Base-by-base conservation (phyloP, 2,888 invertebrate species). In the Apoderus coryli region DNA sequence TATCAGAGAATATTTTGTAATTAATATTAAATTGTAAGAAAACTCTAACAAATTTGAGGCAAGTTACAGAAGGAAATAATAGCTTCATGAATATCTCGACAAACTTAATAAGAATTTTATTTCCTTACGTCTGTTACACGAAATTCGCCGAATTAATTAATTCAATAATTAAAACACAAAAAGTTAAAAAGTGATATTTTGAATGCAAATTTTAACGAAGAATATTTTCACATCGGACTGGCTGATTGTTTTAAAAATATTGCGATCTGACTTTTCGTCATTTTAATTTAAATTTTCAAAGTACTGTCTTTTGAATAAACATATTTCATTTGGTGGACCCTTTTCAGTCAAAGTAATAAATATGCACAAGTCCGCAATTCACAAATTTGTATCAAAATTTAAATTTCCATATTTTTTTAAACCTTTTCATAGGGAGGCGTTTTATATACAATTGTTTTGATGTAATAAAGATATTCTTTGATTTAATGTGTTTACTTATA, bases 381-480 rank as follows among this genome's bases (percentile, higher is more conserved):
- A 40, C 46, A 45, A 54, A 53, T 55, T 53, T 54, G 49, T 52
- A 52, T 50, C 49, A 50, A 35, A 51, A 51, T 51, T 47, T 45
- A 44, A 52, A 56, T 56, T 53, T 52, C 45, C 54, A 54, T 54
- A 53, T 53, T 53, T 50, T 45, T 48, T 50, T 47, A 47, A n/a
- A n/a, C n/a, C n/a, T n/a, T n/a, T n/a, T n/a, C n/a, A n/a, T n/a
- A n/a, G n/a, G n/a, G n/a, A n/a, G n/a, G n/a, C n/a, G n/a, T n/a
- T n/a, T n/a, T n/a, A n/a, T n/a, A n/a, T n/a, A n/a, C n/a, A n/a
- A n/a, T n/a, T n/a, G n/a, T n/a, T n/a, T n/a, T n/a, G n/a, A n/a
- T n/a, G n/a, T n/a, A n/a, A n/a, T n/a, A n/a, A n/a, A n/a, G n/a
- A n/a, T n/a, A n/a, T n/a, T n/a, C n/a, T n/a, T n/a, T n/a, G n/a